Conservation (phyloP, 1,140 invertebrate genomes). For the Lordiphosa collinella region DNA sequence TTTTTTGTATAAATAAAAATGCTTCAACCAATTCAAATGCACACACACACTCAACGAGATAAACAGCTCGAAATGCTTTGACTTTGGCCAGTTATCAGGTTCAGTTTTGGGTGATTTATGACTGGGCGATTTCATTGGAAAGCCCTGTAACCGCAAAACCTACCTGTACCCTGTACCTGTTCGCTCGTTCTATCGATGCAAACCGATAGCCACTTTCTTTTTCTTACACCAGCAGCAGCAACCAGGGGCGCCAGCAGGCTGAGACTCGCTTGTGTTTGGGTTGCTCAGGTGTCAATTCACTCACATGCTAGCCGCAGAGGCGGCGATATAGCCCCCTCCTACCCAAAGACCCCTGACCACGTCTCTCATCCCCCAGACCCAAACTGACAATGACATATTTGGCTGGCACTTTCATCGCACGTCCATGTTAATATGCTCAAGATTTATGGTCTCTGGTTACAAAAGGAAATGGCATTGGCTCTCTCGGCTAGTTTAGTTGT, state of each 20-base stretch:
- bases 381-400: slow-evolving; percentile 74
- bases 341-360: not conserved
- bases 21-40: slow-evolving; percentile 72
- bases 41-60: slow-evolving; percentile 26
- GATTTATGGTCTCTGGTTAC: slow-evolving; percentile 62
- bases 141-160: slow-evolving; percentile 29
- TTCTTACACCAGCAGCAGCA: slow-evolving; percentile 24
- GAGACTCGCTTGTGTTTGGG: slow-evolving; percentile 30
- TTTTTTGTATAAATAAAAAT: slow-evolving; percentile 57
- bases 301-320: slow-evolving; percentile 59
- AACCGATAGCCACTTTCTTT: slow-evolving; percentile 39
- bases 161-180: slow-evolving; percentile 25
- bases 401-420: slow-evolving; percentile 74
- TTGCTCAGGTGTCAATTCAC: slow-evolving; percentile 68
- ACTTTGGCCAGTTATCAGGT: slow-evolving; percentile 62
- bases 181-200: slow-evolving; percentile 23
- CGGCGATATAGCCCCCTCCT: slow-evolving; percentile 19
- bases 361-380: slow-evolving; percentile 13
- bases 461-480: slow-evolving; percentile 72
- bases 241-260: slow-evolving; percentile 27
- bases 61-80: slow-evolving; percentile 48
- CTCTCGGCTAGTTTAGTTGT: slow-evolving; percentile 41
- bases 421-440: slow-evolving; percentile 73
- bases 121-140: slow-evolving; percentile 42
- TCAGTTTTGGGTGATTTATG: slow-evolving; percentile 58